Conservation (phyloP, 2,113 vertebrate genomes). For the Thalassarche chlororhynchos region DNA sequence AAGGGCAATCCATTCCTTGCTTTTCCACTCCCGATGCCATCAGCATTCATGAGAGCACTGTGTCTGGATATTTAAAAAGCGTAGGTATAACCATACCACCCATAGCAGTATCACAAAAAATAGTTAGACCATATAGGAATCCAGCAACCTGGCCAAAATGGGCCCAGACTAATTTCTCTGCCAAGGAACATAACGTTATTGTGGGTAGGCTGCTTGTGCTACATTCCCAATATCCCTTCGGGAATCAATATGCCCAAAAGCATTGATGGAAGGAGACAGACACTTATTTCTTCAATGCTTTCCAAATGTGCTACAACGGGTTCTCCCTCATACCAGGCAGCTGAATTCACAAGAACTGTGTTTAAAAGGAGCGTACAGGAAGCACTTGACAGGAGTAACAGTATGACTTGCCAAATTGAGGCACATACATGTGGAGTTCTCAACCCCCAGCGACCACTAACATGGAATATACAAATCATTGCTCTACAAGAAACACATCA, state of each 20-base stretch:
- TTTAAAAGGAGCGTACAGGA: background rate
- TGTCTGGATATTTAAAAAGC: background rate
- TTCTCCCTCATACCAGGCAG: background rate
- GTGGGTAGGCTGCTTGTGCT: background rate
- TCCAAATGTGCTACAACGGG: background rate
- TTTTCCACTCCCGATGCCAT: background rate
- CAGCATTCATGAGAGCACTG: background rate
- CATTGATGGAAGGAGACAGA: background rate
- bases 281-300: background rate
- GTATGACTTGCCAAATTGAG: background rate
- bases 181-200: background rate
- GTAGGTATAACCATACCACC: background rate
- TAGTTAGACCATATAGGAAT: background rate
- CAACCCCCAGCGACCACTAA: background rate
- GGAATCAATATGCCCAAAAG: background rate
- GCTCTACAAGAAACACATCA: background rate
- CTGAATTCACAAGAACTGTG: background rate
- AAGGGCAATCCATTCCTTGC: background rate
- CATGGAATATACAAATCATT: background rate
- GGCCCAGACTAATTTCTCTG: background rate
- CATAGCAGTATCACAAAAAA: background rate
- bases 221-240: background rate
- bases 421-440: background rate
- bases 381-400: background rate
- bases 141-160: background rate